Percentiles rank a stretch among this genome's conserved stretches.
Evolutionary conservation across 2,113 vertebrate genomes (phyloP).

Genomic region (Glaucidium brasilianum): DNA sequence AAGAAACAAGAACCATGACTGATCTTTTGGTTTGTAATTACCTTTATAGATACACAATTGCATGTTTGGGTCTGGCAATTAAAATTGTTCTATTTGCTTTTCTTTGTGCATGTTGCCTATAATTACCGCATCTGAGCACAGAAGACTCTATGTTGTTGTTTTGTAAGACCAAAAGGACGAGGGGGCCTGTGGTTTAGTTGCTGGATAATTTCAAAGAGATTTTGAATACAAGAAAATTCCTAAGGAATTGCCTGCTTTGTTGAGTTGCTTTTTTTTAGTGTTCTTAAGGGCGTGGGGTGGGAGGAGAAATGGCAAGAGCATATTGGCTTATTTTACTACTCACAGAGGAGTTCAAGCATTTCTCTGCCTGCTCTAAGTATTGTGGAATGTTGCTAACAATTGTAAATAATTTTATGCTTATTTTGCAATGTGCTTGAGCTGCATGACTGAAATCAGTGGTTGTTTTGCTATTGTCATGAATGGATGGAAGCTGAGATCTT

Average conservation of each 20-base stretch:
- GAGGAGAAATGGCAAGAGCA: background rate
- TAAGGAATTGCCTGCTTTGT: constrained; percentile 43
- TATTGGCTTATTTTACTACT: constrained; percentile 34
- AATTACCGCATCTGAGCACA: constrained; percentile 35
- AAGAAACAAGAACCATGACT: constrained; percentile 24
- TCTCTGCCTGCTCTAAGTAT: constrained; percentile 5
- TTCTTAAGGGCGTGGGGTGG: background rate
- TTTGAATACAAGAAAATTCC: constrained; percentile 49
- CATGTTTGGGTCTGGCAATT: constrained; percentile 20
- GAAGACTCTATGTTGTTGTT: constrained; percentile 32
- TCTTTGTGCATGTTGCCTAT: constrained; percentile 29
- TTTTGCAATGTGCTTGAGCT: constrained; percentile 20
- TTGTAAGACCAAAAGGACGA: constrained; percentile 12
- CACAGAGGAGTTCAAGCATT: constrained; percentile 30
- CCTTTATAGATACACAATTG: constrained; percentile 33
- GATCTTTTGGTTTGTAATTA: constrained; percentile 45
- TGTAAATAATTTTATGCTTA: constrained; percentile 17
- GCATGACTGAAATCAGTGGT: background rate
- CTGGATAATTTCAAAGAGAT: constrained; percentile 57
- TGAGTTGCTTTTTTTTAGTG: background rate
- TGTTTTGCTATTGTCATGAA: constrained; percentile 12
- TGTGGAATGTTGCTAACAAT: constrained; percentile 37
- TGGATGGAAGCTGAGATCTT: background rate
- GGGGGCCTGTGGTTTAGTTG: constrained; percentile 29
- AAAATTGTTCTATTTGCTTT: constrained; percentile 50